These are phyloP conservation scores for Imbricaverruca yamaguchii DNA, from an alignment of 2,888 invertebrate species.

Conservation along the genomic window DNA sequence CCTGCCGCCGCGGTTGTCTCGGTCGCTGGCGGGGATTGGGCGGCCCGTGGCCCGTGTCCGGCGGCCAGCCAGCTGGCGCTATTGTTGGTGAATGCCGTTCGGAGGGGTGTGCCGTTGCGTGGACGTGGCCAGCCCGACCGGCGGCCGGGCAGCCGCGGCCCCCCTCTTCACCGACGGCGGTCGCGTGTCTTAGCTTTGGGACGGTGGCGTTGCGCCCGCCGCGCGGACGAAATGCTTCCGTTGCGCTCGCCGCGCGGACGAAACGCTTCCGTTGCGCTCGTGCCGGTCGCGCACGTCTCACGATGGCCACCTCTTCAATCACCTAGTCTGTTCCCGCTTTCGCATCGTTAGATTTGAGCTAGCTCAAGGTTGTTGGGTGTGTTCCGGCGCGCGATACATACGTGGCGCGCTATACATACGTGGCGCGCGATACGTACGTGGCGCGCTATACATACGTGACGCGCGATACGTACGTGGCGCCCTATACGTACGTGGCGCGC, in stretches of 20 bases:
- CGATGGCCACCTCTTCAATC: not conserved
- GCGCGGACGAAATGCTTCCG: not conserved
- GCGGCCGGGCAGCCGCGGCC: not conserved
- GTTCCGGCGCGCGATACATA: not conserved
- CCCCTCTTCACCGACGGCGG: not conserved
- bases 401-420: too few species aligned
- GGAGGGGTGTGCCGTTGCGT: not conserved
- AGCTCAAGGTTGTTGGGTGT: not conserved
- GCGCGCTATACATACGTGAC: too few species aligned
- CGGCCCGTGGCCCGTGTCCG: not conserved
- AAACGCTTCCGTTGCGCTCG: not conserved
- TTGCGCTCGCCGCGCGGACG: not conserved
- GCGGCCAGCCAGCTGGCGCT: too few species aligned
- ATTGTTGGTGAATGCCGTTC: not conserved
- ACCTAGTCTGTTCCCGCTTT: conserved; percentile 11
- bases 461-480: too few species aligned
- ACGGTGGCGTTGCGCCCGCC: not conserved
- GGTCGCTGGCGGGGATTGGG: not conserved
- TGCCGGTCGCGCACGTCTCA: not conserved
- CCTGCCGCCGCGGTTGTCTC: not conserved
- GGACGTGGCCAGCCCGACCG: too few species aligned
- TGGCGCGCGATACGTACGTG: too few species aligned
- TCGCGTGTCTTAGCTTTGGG: not conserved
- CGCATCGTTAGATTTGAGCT: conserved; percentile 12
- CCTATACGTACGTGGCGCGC: too few species aligned